Base-by-base conservation (phyloP, 1,140 invertebrate genomes). In the Tetramorium simillimum region DNA sequence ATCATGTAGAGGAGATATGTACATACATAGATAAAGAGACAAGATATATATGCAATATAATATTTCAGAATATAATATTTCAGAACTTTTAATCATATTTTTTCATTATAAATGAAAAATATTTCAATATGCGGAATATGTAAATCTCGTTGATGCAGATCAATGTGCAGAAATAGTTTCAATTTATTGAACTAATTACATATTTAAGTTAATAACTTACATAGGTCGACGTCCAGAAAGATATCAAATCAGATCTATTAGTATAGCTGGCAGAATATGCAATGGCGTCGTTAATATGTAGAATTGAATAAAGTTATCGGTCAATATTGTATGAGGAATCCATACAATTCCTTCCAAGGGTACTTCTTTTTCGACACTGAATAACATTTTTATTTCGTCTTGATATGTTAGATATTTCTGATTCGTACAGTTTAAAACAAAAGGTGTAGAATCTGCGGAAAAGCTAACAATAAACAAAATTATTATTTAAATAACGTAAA, bases 281-380 rank as follows among this genome's bases (percentile, higher is more conserved):
- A 96, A 92, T 0, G 97, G 86, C 21, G 97, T 90, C 5, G 97
- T 95, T 90, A 96, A 93, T 0, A 96, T 76, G 80, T 96, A 97
- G 93, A 96, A 96, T 2, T 95, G 12, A 0, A 94, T 92, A 65
- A 94, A 95, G 58, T 93, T 96, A 0, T 91, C 92, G 0, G 96
- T 96, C 1, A 97, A 91, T 0, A 92, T 89, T 0, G 96, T 96
- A 0, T 95, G 94, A 0, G 97, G 97, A 85, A 96, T 95, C 97
- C 97, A 98, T 3, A 98, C 78, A 9, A 96, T 96, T 70, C 96
- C 96, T 84, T 97, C 97, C 0, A 98, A 92, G 0, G 98, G 98
- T 69, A 96, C 94, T 33, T 96, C 91, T 0, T 95, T 87, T 7
- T 96, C 95, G 0, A 96, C 88, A 1, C 89, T 88, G 65, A 95